Conservation (phyloP, 2,888 invertebrate species). For the Byasa hedistus region DNA sequence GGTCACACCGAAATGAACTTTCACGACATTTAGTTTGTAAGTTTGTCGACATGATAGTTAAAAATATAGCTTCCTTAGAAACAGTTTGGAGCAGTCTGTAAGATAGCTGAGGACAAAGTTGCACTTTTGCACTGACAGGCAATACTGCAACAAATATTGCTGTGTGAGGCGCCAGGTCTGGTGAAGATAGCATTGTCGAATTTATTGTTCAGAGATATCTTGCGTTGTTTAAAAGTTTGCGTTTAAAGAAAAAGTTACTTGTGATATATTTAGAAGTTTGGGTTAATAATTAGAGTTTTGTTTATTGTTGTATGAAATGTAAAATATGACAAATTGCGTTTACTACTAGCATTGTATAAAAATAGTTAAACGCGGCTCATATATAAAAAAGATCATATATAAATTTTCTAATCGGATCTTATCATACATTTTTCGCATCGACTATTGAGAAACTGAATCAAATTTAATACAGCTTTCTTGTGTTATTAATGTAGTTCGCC, state of each 20-base stretch:
- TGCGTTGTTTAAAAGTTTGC: neutral
- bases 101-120: slow-evolving; percentile 65
- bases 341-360: too few species aligned
- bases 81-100: slow-evolving; percentile 50
- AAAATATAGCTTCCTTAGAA: slow-evolving; percentile 60
- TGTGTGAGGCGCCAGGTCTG: slow-evolving; percentile 15
- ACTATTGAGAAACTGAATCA: neutral
- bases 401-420: too few species aligned
- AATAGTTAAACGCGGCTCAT: too few species aligned
- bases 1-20: slow-evolving; percentile 56
- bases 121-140: slow-evolving; percentile 44
- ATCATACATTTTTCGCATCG: neutral
- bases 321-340: too few species aligned
- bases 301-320: too few species aligned
- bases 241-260: neutral
- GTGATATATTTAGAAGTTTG: neutral
- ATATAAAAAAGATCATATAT: too few species aligned
- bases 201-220: slow-evolving; percentile 11
- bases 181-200: slow-evolving; percentile 15
- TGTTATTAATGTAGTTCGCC: neutral
- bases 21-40: slow-evolving; percentile 54
- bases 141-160: slow-evolving; percentile 58
- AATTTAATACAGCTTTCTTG: neutral
- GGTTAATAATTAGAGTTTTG: neutral
- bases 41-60: slow-evolving; percentile 58